Percentiles rank a stretch among this genome's conserved stretches.
phyloP scores from a whole-genome alignment of 2,113 vertebrate species.

The Tylochromis polylepis region DNA sequence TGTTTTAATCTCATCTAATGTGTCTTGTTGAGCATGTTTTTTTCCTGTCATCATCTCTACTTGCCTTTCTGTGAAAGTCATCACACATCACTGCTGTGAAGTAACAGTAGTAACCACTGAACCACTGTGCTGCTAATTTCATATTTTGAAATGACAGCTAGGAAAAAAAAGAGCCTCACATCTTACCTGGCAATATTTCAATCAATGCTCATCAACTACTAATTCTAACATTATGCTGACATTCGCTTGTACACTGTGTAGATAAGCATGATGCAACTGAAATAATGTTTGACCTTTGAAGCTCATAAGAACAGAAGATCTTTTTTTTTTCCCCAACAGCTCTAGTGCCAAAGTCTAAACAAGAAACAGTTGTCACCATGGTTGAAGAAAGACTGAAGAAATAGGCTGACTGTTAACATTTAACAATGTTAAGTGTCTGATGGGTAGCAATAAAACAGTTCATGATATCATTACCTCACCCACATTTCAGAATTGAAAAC shows the following conservation, averaged over 20 bases:
- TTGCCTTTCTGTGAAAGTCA: not conserved
- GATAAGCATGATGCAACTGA: not conserved
- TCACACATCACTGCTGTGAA: not conserved
- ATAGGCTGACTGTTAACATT: not conserved
- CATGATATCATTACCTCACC: slow-evolving; percentile 12
- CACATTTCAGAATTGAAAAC: slow-evolving; percentile 24
- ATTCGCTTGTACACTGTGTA: not conserved
- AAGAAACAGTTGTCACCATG: not conserved
- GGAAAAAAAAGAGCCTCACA: not conserved
- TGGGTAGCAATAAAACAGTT: slow-evolving; percentile 4
- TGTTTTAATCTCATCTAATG: not conserved
- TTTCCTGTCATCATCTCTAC: not conserved
- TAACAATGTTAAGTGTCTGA: not conserved
- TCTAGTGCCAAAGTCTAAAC: slow-evolving; percentile 13
- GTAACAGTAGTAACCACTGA: not conserved
- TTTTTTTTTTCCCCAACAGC: not conserved
- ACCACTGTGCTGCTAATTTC: not conserved
- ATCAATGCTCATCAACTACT: not conserved
- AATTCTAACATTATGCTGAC: not conserved
- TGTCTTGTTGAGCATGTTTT: not conserved
- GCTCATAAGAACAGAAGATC: not conserved
- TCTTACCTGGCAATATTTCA: not conserved
- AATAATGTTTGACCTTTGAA: slow-evolving; percentile 44
- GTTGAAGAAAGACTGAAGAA: not conserved
- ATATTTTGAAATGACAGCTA: not conserved